Base-by-base conservation (phyloP, 2,888 invertebrate species). In the Trissolcus japonicus region DNA sequence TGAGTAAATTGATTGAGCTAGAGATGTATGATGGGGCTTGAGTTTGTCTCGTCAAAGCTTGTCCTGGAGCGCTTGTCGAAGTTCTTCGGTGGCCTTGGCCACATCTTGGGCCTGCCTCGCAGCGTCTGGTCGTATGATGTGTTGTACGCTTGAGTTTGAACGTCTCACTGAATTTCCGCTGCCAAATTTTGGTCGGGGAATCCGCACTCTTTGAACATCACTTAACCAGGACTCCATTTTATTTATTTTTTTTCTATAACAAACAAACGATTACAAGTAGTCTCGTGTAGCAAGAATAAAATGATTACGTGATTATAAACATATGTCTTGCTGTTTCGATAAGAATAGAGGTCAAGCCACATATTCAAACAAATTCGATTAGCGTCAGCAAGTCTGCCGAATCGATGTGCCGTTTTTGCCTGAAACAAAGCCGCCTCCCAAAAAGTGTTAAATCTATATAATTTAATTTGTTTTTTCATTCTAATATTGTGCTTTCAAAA, bases 221-320 rank as follows among this genome's bases (percentile, higher is more conserved):
- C 93, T 93, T 84, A 95, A 89, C 95, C 95, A 95, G 82, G 94
- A 94, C 87, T 96, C 96, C 95, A 96, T 96, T 82, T 79, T 85
- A 60, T 16, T n/a, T n/a, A n/a, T n/a, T n/a, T n/a, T 48, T 51
- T 19, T 1, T 9, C 51, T 51, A 11, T 21, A 51, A 51, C 16
- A 16, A 51, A 51, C 7, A 51, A 35, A 46, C 46, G 46, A 62
- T 57, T 35, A 46, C 35, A 72, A 61, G 66, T 71, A 67, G 72
- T 54, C 57, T 59, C n/a, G 13, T 63, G 53, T 62, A 62, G 66
- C 46, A 54, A 71, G 71, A 71, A 57, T 65, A 61, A 76, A 71
- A 76, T 71, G 55, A 67, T 76, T 76, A 67, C 76, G 51, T 2
- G 48, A 46, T 60, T 46, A 76, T 71, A 71, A 57, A 79, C 78